A percentile compares a stretch with the other conserved stretches of the same genome.
These are phyloP conservation scores for Psittacula derbiana DNA, from an alignment of 2,797 vertebrate genomes.

Conservation along the genomic window DNA sequence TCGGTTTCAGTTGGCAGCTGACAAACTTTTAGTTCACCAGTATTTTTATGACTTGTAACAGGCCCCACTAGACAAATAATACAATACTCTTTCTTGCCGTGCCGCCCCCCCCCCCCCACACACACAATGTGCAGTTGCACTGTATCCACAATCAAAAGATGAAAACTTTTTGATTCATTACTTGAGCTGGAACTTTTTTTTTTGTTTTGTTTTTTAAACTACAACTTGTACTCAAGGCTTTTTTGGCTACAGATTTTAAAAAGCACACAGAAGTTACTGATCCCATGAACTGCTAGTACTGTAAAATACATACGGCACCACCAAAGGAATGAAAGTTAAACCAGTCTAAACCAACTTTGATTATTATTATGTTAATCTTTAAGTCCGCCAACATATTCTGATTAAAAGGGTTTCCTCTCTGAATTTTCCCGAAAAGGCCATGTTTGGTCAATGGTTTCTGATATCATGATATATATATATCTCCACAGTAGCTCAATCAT, in stretches of 20 bases:
- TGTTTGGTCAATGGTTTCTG: not conserved
- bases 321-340: not conserved
- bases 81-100: not conserved
- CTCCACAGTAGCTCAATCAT: not conserved
- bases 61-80: not conserved
- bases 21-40: not conserved
- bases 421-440: not conserved
- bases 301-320: not conserved
- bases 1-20: not conserved
- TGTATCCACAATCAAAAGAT: not conserved
- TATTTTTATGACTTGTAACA: not conserved
- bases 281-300: not conserved
- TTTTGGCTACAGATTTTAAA: not conserved
- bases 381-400: not conserved
- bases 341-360: not conserved
- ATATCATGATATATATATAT: not conserved
- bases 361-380: not conserved
- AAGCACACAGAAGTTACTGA: not conserved
- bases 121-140: not conserved
- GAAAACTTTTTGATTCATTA: not conserved
- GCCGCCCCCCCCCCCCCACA: not conserved
- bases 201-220: not conserved
- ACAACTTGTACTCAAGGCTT: not conserved
- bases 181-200: not conserved
- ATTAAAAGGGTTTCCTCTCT: not conserved